Conservation (phyloP, 1,140 invertebrate genomes). For the Aricia agestis region DNA sequence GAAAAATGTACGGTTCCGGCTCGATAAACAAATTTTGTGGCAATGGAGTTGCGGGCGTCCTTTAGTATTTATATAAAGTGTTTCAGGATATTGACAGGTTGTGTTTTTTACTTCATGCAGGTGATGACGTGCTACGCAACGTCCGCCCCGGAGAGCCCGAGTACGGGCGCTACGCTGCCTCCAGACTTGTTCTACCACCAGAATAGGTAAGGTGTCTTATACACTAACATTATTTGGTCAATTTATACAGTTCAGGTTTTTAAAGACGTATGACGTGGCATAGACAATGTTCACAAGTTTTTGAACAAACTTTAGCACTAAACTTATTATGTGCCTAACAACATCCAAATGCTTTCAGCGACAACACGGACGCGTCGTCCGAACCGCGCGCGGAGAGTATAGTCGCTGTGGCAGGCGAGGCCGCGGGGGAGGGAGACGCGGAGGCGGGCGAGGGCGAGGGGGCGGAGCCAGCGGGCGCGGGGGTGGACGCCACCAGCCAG, state of each 20-base stretch:
- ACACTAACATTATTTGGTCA: no score
- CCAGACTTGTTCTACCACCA: conserved; percentile 55
- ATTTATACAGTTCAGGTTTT: no score
- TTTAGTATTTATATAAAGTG: no score
- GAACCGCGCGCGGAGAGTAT: conserved; percentile 15
- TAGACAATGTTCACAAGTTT: no score
- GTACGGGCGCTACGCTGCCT: conserved; percentile 43
- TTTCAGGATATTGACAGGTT: no score
- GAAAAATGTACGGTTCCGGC: no score
- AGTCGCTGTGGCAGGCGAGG: neutral
- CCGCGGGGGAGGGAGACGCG: conserved; percentile 17
- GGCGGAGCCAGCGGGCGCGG: conserved; percentile 40
- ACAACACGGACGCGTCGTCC: conserved; percentile 19
- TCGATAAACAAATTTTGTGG: no score
- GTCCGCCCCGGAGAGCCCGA: conserved; percentile 63
- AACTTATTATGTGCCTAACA: no score
- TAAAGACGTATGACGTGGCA: no score
- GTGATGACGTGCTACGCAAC: conserved; percentile 66
- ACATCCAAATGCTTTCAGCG: neutral
- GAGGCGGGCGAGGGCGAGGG: conserved; percentile 34
- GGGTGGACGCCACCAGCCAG: conserved; percentile 69
- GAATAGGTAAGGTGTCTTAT: conserved; percentile 38
- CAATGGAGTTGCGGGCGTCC: no score
- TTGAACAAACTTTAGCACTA: no score
- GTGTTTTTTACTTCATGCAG: no score